phyloP scores from a whole-genome alignment of 2,797 vertebrate genomes.

The Carduelis carduelis region DNA sequence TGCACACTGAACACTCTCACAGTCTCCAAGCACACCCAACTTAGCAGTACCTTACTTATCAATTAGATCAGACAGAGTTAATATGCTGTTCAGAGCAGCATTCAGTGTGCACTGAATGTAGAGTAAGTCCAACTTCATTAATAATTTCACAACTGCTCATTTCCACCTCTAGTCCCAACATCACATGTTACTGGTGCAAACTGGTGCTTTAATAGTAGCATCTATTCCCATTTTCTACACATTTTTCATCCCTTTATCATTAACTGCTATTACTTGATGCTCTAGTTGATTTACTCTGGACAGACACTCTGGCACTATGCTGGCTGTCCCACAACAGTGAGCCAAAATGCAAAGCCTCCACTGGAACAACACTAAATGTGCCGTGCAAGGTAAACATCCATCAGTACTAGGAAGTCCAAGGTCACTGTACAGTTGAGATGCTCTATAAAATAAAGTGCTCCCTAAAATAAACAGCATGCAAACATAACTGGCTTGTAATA shows the following conservation, averaged over 20 bases:
- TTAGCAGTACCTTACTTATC: neutral
- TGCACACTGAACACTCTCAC: neutral
- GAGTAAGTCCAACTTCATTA: neutral
- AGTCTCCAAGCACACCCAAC: neutral
- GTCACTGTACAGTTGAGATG: neutral
- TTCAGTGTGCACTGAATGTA: neutral
- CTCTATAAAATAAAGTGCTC: neutral
- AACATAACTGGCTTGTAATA: neutral
- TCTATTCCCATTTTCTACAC: neutral
- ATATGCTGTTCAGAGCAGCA: neutral
- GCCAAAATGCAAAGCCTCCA: neutral
- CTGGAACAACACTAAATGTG: neutral
- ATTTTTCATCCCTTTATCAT: neutral
- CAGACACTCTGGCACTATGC: neutral
- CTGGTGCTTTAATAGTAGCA: neutral
- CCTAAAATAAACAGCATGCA: neutral
- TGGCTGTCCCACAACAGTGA: neutral
- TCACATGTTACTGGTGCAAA: accelerated
- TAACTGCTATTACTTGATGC: neutral
- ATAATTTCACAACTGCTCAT: neutral
- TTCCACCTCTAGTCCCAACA: neutral
- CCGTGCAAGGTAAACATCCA: neutral
- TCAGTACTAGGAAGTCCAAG: neutral
- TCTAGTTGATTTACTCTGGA: neutral
- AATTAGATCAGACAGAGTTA: neutral